These are phyloP conservation scores for Hymenopus coronatus DNA, from an alignment of 2,888 invertebrate genomes.

Conservation along the genomic window DNA sequence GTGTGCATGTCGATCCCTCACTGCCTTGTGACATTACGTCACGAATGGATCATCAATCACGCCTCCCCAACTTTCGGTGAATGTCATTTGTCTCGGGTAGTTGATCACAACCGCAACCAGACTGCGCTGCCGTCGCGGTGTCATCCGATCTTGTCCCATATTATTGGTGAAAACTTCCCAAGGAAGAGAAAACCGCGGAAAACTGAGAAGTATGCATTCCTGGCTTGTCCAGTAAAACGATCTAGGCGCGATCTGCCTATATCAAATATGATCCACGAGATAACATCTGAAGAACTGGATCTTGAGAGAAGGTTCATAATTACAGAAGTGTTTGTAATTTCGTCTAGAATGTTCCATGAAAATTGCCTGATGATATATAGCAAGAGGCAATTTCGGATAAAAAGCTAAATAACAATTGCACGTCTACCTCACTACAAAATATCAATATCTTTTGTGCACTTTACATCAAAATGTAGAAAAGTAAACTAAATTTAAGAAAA, in stretches of 20 bases:
- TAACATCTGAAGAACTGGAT: no score
- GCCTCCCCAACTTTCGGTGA: slow-evolving; percentile 14
- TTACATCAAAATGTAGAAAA: no score
- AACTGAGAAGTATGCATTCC: background rate
- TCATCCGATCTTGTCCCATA: slow-evolving; percentile 13
- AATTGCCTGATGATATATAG: no score
- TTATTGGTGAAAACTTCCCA: background rate
- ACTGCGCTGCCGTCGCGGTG: background rate
- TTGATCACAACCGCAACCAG: slow-evolving; percentile 24
- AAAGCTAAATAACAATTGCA: no score
- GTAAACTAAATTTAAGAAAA: no score
- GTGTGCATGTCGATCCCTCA: background rate
- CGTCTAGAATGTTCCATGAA: no score
- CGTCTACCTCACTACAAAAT: no score
- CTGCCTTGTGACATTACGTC: slow-evolving; percentile 20
- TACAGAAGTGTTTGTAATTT: no score
- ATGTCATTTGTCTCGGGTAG: slow-evolving; percentile 29
- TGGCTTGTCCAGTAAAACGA: background rate
- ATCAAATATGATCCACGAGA: background rate
- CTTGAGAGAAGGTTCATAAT: no score
- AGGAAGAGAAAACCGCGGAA: background rate
- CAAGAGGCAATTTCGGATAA: no score
- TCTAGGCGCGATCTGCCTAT: background rate
- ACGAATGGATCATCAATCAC: slow-evolving; percentile 26
- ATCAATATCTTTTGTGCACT: no score